Evolutionary conservation across 1,140 invertebrate genomes (phyloP).

Genomic region (Drosophila quadrilineata): DNA sequence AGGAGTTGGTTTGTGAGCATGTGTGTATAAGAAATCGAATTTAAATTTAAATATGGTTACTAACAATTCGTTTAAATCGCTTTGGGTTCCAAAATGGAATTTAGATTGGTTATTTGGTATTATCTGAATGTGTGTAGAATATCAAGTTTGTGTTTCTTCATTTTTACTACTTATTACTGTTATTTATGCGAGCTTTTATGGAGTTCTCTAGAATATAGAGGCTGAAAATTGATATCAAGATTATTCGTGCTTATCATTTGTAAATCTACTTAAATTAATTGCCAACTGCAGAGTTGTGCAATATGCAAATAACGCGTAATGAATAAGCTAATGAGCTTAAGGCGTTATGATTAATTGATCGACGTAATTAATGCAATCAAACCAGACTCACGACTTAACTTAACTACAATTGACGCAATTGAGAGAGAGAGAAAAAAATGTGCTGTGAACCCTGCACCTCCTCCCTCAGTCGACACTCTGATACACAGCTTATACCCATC

Average conservation of each 20-base stretch:
- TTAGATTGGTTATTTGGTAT: conserved; percentile 29
- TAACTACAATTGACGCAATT: conserved; percentile 56
- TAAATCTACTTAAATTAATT: neutral
- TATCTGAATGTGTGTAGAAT: conserved; percentile 21
- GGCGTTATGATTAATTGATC: conserved; percentile 60
- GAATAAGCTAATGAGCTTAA: conserved; percentile 57
- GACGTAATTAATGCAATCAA: conserved; percentile 66
- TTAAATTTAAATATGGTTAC: conserved; percentile 66
- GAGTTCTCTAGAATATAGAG: neutral
- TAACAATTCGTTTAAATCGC: conserved; percentile 70
- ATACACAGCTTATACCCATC: neutral
- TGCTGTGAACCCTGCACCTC: conserved; percentile 7
- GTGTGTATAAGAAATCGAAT: conserved; percentile 43
- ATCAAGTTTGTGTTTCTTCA: neutral
- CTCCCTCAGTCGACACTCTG: neutral
- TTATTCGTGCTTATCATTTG: neutral
- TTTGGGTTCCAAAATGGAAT: conserved; percentile 43
- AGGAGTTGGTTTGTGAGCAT: conserved; percentile 4
- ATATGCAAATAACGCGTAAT: conserved; percentile 41
- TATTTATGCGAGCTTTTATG: conserved; percentile 27
- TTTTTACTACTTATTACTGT: conserved; percentile 15
- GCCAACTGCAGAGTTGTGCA: neutral
- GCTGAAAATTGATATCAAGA: neutral
- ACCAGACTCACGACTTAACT: conserved; percentile 39
- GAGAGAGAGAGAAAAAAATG: conserved; percentile 15